Evolutionary conservation across 2,113 vertebrate species (phyloP).

Genomic region (Phocoena sinus): DNA sequence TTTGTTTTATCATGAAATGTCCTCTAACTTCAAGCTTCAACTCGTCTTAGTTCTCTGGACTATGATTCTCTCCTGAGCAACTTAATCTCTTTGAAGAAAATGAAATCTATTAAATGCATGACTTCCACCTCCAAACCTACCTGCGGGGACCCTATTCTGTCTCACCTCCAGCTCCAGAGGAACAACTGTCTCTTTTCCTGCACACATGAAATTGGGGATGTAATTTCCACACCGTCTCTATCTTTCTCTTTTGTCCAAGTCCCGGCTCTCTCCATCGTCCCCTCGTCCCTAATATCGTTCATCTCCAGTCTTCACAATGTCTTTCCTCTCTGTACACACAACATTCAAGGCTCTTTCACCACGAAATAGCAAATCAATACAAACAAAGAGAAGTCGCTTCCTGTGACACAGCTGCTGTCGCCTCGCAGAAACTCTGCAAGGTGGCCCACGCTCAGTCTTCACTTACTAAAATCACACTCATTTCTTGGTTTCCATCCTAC

Average conservation of each 20-base stretch:
- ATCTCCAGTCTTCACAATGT: background rate
- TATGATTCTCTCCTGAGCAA: background rate
- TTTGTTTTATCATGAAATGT: background rate
- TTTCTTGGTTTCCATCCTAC: background rate
- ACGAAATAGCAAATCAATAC: background rate
- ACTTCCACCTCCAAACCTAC: background rate
- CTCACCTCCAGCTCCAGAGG: background rate
- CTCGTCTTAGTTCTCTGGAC: background rate
- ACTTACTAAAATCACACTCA: background rate
- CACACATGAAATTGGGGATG: background rate
- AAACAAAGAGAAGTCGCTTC: background rate
- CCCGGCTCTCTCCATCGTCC: background rate
- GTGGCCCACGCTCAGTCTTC: background rate
- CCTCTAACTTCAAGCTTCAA: background rate
- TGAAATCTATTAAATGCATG: background rate
- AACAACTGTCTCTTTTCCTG: background rate
- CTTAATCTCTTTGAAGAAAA: background rate
- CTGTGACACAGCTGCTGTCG: background rate
- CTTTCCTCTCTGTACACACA: background rate
- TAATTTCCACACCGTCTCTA: background rate
- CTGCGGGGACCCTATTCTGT: background rate
- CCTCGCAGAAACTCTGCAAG: background rate
- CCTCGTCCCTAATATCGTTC: background rate
- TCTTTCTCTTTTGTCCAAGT: background rate
- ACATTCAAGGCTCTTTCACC: background rate